phyloP scores from a whole-genome alignment of 2,888 invertebrate species.

The Chromoteleia sp. region DNA sequence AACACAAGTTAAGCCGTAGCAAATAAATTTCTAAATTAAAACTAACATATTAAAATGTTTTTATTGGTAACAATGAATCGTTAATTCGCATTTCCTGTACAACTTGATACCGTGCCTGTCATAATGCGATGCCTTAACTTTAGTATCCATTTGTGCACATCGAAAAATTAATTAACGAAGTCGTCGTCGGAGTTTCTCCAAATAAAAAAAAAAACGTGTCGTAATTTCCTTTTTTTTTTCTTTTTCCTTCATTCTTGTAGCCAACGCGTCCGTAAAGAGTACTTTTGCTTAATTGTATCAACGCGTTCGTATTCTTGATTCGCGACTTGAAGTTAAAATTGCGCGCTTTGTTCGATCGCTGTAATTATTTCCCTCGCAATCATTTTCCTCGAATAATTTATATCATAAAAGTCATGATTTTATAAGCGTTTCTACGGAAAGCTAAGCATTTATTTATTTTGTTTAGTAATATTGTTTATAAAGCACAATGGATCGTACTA shows the following conservation, averaged over 20 bases:
- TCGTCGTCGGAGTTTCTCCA: slow-evolving; percentile 24
- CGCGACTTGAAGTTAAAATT: slow-evolving; percentile 35
- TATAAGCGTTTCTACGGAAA: not conserved
- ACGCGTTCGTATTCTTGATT: slow-evolving; percentile 39
- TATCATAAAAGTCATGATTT: slow-evolving; percentile 13
- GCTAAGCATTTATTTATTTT: not conserved
- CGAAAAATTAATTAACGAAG: slow-evolving; percentile 47
- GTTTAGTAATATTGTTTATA: not conserved
- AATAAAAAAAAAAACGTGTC: slow-evolving; percentile 33
- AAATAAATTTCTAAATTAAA: slow-evolving; percentile 20
- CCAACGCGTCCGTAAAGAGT: slow-evolving; percentile 19
- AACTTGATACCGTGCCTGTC: not conserved
- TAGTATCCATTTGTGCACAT: slow-evolving; percentile 32
- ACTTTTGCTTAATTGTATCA: slow-evolving; percentile 41
- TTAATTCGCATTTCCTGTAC: slow-evolving; percentile 9
- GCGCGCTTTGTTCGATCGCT: slow-evolving; percentile 35
- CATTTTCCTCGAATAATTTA: slow-evolving; percentile 26
- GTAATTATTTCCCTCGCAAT: slow-evolving; percentile 42
- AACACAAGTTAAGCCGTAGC: not conserved
- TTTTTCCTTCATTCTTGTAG: slow-evolving; percentile 11
- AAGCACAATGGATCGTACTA: too few species aligned
- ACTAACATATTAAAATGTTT: slow-evolving; percentile 9
- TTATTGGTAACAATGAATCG: slow-evolving; percentile 31
- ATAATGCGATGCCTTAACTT: slow-evolving; percentile 33
- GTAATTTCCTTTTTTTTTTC: slow-evolving; percentile 17